These are phyloP conservation scores for Dryoscopus gambensis DNA, from an alignment of 2,113 vertebrate genomes.

Conservation along the genomic window DNA sequence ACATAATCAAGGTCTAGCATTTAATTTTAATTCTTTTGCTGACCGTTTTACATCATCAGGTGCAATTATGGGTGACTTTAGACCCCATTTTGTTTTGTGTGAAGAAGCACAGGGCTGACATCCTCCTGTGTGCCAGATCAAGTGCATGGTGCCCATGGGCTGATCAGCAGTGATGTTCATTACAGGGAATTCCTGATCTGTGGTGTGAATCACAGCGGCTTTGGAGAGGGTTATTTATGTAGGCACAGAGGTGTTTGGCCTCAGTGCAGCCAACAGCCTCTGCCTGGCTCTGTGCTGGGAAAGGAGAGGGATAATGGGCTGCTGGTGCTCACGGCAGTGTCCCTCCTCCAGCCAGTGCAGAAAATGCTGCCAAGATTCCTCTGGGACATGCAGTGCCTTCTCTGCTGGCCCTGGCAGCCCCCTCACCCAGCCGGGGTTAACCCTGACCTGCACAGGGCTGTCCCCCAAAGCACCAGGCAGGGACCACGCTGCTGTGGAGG, in stretches of 20 bases:
- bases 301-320: rapidly evolving
- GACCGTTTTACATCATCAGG: background rate
- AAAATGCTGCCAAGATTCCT: background rate
- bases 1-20: background rate
- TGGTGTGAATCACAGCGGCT: background rate
- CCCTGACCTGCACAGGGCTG: background rate
- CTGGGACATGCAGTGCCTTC: rapidly evolving
- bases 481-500: rapidly evolving
- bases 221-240: background rate
- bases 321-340: background rate
- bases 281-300: rapidly evolving
- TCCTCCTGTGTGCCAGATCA: rapidly evolving
- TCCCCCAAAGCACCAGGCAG: background rate
- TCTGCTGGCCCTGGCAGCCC: background rate
- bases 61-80: background rate
- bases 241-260: background rate
- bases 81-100: background rate
- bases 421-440: rapidly evolving
- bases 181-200: background rate
- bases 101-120: background rate
- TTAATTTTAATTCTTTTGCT: background rate
- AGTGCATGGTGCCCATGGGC: background rate
- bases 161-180: background rate
- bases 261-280: background rate
- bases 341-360: background rate